phyloP scores from a whole-genome alignment of 2,113 vertebrate species.

The Clarias batrachus region DNA sequence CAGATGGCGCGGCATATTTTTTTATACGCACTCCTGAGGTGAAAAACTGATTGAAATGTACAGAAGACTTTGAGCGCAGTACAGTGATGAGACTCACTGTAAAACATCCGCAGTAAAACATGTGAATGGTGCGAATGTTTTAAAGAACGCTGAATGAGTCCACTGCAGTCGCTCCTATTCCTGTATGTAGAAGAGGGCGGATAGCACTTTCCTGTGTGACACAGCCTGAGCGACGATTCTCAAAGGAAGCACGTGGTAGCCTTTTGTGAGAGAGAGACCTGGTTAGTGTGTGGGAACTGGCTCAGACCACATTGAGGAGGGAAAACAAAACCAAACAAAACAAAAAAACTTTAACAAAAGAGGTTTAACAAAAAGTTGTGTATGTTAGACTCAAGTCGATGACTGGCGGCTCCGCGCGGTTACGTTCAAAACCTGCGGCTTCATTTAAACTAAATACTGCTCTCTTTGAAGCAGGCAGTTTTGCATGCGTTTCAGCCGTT shows the following conservation, averaged over 20 bases:
- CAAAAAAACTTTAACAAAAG: too few species aligned
- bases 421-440: not conserved
- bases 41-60: too few species aligned
- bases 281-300: not conserved
- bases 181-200: too few species aligned
- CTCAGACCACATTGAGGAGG: not conserved
- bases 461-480: not conserved
- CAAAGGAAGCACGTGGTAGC: not conserved
- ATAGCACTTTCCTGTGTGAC: too few species aligned
- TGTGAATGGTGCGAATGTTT: too few species aligned
- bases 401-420: not conserved
- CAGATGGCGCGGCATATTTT: too few species aligned
- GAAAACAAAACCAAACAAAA: not conserved
- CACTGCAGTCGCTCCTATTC: too few species aligned
- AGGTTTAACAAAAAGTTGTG: not conserved
- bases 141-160: too few species aligned
- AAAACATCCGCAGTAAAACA: too few species aligned
- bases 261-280: not conserved
- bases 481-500: not conserved
- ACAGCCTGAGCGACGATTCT: not conserved
- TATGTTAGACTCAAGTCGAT: not conserved
- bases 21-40: too few species aligned
- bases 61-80: too few species aligned
- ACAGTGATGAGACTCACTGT: too few species aligned
- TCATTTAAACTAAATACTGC: not conserved